Percentiles rank a stretch among this genome's conserved stretches.
phyloP scores from a whole-genome alignment of 2,888 invertebrate genomes.

The Neocrepidodera transversa region DNA sequence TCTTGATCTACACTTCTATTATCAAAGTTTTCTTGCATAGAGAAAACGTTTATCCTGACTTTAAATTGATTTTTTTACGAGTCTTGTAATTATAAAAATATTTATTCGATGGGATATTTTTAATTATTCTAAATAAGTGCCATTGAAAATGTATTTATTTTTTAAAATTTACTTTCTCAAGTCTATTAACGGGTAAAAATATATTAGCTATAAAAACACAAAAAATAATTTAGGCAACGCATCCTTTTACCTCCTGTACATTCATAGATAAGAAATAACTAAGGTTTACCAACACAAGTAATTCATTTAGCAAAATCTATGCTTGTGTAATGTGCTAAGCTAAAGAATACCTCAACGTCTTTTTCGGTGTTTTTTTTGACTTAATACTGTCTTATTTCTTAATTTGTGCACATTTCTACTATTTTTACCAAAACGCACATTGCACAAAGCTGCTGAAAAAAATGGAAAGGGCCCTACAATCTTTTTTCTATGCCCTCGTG shows the following conservation, averaged over 20 bases:
- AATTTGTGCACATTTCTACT: constrained; percentile 36
- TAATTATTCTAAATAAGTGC: too few species aligned
- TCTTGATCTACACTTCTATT: too few species aligned
- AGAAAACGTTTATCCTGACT: too few species aligned
- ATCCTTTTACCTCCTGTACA: constrained; percentile 41
- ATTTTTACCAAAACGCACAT: constrained; percentile 43
- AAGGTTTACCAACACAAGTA: constrained; percentile 40
- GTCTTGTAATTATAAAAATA: too few species aligned
- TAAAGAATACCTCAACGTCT: constrained; percentile 33
- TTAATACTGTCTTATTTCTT: constrained; percentile 32
- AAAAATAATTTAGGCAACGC: constrained; percentile 44
- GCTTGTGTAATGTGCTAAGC: constrained; percentile 57
- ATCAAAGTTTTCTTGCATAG: too few species aligned
- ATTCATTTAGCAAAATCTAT: constrained; percentile 34
- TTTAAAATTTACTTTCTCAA: too few species aligned
- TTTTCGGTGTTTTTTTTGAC: constrained; percentile 36
- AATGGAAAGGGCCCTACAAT: constrained; percentile 8
- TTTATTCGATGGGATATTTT: too few species aligned
- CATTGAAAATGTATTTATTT: too few species aligned
- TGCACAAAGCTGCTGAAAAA: constrained; percentile 45
- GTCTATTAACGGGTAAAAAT: too few species aligned
- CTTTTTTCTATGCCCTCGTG: neutral
- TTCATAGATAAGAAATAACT: constrained; percentile 15
- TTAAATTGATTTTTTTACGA: too few species aligned
- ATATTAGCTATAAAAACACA: constrained; percentile 36